These are phyloP conservation scores for Psylliodes chrysocephalus DNA, from an alignment of 2,888 invertebrate species.

Conservation along the genomic window DNA sequence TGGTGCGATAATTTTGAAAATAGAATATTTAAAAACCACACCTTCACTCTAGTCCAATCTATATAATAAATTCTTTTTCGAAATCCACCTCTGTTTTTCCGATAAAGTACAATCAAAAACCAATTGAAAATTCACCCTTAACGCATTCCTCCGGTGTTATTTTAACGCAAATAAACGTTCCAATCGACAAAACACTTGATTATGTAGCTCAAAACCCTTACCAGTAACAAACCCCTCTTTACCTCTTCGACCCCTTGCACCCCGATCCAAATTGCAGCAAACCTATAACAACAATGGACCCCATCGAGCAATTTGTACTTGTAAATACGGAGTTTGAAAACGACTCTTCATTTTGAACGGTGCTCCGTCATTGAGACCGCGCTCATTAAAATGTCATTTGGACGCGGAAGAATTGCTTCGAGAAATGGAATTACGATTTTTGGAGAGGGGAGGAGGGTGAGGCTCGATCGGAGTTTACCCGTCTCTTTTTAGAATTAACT, in stretches of 20 bases:
- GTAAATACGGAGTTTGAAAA: constrained; percentile 46
- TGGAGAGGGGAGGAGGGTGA: no score
- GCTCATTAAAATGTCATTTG: constrained; percentile 45
- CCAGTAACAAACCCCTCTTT: background rate
- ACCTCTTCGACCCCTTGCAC: background rate
- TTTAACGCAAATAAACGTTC: constrained; percentile 23
- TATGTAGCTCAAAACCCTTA: background rate
- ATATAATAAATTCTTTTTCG: no score
- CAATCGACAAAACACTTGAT: constrained; percentile 21
- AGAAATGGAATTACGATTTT: constrained; percentile 22
- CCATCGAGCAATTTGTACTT: constrained; percentile 40
- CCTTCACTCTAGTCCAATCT: no score
- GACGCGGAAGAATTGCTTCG: constrained; percentile 3
- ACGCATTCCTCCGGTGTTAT: constrained; percentile 1
- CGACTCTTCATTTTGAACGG: constrained; percentile 44
- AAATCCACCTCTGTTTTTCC: background rate
- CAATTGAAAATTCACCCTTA: constrained; percentile 5
- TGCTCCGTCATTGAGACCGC: constrained; percentile 38
- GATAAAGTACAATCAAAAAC: constrained; percentile 1
- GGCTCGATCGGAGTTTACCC: constrained; percentile 12
- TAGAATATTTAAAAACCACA: no score
- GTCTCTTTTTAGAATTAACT: background rate
- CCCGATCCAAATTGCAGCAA: constrained; percentile 13
- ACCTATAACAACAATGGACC: constrained; percentile 31
- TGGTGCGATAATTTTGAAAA: no score